Conservation (phyloP, 2,888 invertebrate species). For the Scaptomyza flava region DNA sequence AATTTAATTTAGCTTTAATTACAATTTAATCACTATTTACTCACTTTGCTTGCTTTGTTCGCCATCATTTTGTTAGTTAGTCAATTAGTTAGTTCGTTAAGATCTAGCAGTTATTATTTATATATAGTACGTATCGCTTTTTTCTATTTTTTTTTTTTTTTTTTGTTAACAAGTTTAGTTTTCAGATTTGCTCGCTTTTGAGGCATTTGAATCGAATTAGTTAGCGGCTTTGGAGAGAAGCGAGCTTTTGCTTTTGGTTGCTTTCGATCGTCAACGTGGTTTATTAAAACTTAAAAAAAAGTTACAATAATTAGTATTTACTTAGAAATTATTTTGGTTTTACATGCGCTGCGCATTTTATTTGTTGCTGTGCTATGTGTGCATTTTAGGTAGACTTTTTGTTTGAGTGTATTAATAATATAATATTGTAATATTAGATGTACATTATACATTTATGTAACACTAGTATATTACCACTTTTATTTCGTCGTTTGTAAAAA, state of each 20-base stretch:
- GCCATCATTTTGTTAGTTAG: slow-evolving; percentile 44
- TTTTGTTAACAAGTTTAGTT: slow-evolving; percentile 12
- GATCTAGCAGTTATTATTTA: slow-evolving; percentile 59
- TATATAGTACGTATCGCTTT: slow-evolving; percentile 65
- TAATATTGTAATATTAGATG: slow-evolving; percentile 64
- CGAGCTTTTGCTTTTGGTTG: slow-evolving; percentile 51
- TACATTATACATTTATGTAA: slow-evolving; percentile 71
- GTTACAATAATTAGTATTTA: slow-evolving; percentile 68
- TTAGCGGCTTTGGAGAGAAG: slow-evolving; percentile 62
- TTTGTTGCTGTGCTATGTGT: slow-evolving; percentile 73
- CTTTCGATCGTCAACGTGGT: slow-evolving; percentile 78
- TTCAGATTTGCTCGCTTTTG: slow-evolving; percentile 15
- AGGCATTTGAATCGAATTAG: slow-evolving; percentile 34
- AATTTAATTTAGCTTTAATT: slow-evolving; percentile 42
- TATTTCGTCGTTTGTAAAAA: slow-evolving; percentile 54
- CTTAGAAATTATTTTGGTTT: slow-evolving; percentile 76
- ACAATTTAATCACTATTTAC: slow-evolving; percentile 63
- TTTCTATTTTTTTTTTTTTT: slow-evolving; percentile 29
- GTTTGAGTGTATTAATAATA: slow-evolving; percentile 69
- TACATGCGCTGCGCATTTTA: slow-evolving; percentile 81
- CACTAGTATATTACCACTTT: slow-evolving; percentile 59
- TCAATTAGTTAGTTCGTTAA: slow-evolving; percentile 51
- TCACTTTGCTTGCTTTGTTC: slow-evolving; percentile 66
- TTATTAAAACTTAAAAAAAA: slow-evolving; percentile 74
- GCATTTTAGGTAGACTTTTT: slow-evolving; percentile 72